phyloP scores from a whole-genome alignment of 1,140 invertebrate genomes.

The Panulirus ornatus region DNA sequence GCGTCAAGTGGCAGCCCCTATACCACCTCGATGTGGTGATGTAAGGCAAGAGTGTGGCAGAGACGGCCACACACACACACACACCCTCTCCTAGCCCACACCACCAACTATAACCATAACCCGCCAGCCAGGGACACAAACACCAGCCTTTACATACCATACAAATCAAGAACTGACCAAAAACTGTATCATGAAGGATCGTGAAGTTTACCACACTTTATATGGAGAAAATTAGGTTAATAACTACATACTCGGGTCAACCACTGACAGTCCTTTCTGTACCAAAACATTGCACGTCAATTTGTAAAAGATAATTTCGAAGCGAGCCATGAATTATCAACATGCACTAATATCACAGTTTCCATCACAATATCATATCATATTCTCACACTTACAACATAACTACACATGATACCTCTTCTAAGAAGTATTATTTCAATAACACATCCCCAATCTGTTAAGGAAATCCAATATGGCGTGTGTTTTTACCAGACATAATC shows the following conservation, averaged over 20 bases:
- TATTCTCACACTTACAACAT: background rate
- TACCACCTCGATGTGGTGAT: no score
- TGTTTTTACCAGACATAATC: slow-evolving; percentile 65
- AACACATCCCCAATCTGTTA: slow-evolving; percentile 58
- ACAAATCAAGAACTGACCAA: background rate
- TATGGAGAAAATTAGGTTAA: no score
- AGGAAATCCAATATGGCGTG: slow-evolving; percentile 68
- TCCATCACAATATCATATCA: background rate
- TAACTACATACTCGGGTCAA: background rate
- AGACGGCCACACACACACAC: no score
- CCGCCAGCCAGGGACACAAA: no score
- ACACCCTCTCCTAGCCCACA: background rate
- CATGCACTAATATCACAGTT: background rate
- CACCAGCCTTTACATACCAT: no score
- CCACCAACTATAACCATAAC: no score
- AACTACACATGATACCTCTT: slow-evolving; percentile 27
- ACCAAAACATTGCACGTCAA: slow-evolving; percentile 12
- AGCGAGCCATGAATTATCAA: background rate
- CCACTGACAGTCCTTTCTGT: background rate
- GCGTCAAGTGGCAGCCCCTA: no score
- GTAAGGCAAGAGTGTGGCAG: no score
- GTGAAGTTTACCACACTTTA: background rate
- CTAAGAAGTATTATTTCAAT: slow-evolving; percentile 42
- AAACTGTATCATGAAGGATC: background rate
- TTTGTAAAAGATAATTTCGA: background rate